Percentiles rank a stretch among this genome's conserved stretches.
Conservation (phyloP, 2,797 vertebrate genomes). For the Parauchenoglanis punctatus region DNA sequence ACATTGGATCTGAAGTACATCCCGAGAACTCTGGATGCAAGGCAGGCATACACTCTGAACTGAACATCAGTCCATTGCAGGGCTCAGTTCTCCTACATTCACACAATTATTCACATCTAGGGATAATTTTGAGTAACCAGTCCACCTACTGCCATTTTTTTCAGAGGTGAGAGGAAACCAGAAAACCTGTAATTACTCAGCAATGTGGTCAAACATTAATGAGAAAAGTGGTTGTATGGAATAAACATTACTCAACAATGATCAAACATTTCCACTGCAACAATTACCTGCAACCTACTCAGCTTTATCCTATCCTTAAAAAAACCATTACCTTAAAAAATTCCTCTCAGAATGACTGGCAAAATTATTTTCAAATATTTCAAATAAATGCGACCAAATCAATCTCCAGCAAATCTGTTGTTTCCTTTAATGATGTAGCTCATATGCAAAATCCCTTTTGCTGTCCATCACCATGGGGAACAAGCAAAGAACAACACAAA, state of each 20-base stretch:
- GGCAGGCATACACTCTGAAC: background rate
- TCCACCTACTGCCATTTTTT: background rate
- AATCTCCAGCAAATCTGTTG: background rate
- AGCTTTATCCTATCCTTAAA: background rate
- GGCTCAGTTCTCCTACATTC: background rate
- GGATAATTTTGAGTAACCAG: background rate
- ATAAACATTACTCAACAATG: background rate
- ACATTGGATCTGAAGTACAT: background rate
- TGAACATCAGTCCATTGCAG: background rate
- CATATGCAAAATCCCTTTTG: background rate
- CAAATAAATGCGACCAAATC: background rate
- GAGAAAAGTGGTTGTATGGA: background rate
- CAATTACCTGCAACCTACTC: background rate
- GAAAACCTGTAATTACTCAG: background rate
- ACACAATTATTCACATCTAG: background rate
- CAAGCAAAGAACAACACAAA: background rate
- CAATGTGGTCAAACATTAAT: background rate
- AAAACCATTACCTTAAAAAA: background rate
- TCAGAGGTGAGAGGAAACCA: background rate
- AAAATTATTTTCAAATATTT: background rate
- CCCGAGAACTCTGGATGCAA: background rate
- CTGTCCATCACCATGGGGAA: background rate
- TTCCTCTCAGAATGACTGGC: background rate
- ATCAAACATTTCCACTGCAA: background rate
- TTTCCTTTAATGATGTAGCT: background rate